Conservation (phyloP, 2,113 vertebrate genomes). For the Eurypyga helias region DNA sequence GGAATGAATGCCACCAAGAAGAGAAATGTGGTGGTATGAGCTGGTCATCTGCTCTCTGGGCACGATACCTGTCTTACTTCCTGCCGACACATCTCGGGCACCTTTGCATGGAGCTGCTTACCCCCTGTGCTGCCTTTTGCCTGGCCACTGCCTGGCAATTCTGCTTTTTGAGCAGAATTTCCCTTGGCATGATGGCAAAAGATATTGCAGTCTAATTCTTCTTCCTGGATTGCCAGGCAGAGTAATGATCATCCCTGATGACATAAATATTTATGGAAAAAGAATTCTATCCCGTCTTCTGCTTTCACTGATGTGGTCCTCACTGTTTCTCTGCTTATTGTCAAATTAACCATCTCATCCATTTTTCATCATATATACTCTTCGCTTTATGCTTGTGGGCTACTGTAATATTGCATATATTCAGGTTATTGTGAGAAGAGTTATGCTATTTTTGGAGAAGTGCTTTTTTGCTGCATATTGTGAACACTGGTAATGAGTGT, state of each 20-base stretch:
- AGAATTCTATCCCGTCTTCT: not conserved
- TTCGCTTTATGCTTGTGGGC: not conserved
- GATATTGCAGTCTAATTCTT: not conserved
- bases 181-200: not conserved
- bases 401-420: not conserved
- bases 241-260: not conserved
- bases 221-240: not conserved
- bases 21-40: not conserved
- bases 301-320: not conserved
- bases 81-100: not conserved
- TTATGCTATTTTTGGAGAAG: not conserved
- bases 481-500: not conserved
- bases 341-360: not conserved
- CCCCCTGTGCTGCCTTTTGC: accelerated
- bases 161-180: not conserved
- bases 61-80: not conserved
- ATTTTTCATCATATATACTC: not conserved
- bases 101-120: not conserved
- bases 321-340: not conserved
- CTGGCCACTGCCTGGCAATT: not conserved
- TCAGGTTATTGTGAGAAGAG: not conserved
- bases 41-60: not conserved
- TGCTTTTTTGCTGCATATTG: not conserved
- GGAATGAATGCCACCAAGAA: not conserved
- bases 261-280: not conserved